Conservation (phyloP, 2,113 vertebrate genomes). For the Triplophysa tibetana region DNA sequence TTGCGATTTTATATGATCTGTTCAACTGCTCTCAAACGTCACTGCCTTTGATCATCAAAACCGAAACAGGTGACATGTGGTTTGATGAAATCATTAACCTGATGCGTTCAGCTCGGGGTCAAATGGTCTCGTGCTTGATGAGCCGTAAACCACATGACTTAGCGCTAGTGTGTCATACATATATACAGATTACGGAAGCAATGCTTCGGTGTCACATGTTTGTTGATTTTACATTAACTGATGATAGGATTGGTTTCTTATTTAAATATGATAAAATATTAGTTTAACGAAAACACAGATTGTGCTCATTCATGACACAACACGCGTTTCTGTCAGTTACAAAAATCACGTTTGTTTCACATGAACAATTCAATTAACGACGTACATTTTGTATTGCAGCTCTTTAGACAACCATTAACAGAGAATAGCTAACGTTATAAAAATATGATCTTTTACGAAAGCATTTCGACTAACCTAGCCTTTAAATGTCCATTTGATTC, state of each 20-base stretch:
- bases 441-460: too few relatives aligned
- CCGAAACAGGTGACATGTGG: background rate
- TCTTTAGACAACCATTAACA: too few relatives aligned
- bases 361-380: too few relatives aligned
- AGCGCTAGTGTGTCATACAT: background rate
- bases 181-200: background rate
- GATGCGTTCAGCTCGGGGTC: background rate
- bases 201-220: slow-evolving; percentile 16
- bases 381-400: too few relatives aligned
- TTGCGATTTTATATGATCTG: background rate
- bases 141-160: slow-evolving; percentile 17
- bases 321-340: too few relatives aligned
- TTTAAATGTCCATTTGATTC: background rate
- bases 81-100: slow-evolving; percentile 31
- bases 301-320: too few relatives aligned
- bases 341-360: too few relatives aligned
- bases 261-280: too few relatives aligned
- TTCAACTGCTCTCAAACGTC: background rate
- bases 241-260: too few relatives aligned
- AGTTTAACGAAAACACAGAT: too few relatives aligned
- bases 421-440: too few relatives aligned
- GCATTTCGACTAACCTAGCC: background rate
- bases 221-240: background rate
- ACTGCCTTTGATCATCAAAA: background rate
- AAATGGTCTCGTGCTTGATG: background rate